phyloP scores from a whole-genome alignment of 2,797 vertebrate genomes.

The Channallabes apus region DNA sequence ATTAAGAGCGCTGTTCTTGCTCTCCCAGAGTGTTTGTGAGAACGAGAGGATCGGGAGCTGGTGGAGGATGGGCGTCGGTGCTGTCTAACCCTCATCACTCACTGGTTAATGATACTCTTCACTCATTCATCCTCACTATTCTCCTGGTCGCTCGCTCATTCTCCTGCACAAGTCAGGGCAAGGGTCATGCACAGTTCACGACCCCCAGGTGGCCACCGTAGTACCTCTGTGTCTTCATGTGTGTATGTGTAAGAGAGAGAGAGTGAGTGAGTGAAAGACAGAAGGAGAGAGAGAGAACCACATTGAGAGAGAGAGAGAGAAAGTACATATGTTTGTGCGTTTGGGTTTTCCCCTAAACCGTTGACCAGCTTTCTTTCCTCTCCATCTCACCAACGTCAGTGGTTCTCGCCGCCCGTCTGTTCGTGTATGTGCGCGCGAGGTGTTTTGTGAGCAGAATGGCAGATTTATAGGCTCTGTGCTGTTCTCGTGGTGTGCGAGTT shows the following conservation, averaged over 20 bases:
- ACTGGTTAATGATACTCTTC: conserved; percentile 98
- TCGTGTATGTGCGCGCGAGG: conserved; percentile 35
- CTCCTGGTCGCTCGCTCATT: conserved; percentile 58
- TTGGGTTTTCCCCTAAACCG: conserved; percentile 42
- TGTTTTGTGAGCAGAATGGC: conserved; percentile 56
- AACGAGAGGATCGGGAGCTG: conserved; percentile 56
- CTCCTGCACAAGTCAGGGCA: conserved; percentile 84
- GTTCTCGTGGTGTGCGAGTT: conserved; percentile 56
- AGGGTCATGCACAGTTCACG: conserved; percentile 96
- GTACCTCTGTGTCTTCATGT: conserved; percentile 54
- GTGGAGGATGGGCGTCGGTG: conserved; percentile 86
- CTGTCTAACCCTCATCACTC: conserved; percentile 99
- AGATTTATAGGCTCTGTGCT: conserved; percentile 56
- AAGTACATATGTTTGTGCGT: conserved; percentile 23
- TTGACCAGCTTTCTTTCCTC: conserved; percentile 44
- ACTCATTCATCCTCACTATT: conserved; percentile 75
- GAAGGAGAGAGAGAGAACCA: background rate
- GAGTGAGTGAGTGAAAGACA: conserved; percentile 14
- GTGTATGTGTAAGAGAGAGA: conserved; percentile 27
- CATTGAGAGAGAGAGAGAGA: background rate
- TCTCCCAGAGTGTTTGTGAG: conserved; percentile 42
- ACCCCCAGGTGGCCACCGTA: conserved; percentile 91
- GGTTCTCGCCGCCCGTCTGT: conserved; percentile 43
- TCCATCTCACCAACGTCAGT: conserved; percentile 23
- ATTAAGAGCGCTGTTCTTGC: background rate